These are phyloP conservation scores for Anomalospiza imberbis DNA, from an alignment of 2,797 vertebrate species.

Conservation along the genomic window DNA sequence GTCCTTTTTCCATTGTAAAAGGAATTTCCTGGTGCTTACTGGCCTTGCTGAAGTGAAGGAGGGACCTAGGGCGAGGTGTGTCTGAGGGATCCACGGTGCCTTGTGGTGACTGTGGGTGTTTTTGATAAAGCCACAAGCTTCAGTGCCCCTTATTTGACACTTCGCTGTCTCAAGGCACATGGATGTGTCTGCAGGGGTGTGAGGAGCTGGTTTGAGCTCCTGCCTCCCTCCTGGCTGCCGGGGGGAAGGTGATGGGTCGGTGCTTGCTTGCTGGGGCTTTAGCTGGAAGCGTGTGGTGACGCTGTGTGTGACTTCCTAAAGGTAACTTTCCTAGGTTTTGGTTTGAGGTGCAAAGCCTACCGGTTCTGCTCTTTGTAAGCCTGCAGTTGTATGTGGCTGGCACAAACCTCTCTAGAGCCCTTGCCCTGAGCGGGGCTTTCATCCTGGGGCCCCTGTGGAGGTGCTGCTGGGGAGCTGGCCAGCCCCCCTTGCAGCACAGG, in stretches of 20 bases:
- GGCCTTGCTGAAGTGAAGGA: not conserved
- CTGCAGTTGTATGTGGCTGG: rapidly evolving
- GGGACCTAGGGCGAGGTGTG: no score
- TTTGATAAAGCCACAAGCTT: not conserved
- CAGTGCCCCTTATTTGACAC: no score
- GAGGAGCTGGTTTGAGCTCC: not conserved
- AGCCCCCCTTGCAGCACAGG: not conserved
- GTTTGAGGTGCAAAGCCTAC: not conserved
- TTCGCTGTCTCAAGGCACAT: not conserved
- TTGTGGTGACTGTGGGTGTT: not conserved
- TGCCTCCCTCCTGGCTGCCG: rapidly evolving
- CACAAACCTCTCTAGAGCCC: no score
- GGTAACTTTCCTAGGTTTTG: not conserved
- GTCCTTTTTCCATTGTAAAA: not conserved
- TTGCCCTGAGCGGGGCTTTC: rapidly evolving
- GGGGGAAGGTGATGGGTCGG: rapidly evolving
- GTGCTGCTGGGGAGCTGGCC: not conserved
- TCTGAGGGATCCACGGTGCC: not conserved
- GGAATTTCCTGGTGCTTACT: not conserved
- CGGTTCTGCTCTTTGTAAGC: not conserved
- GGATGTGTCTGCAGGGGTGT: not conserved
- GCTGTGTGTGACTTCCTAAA: not conserved
- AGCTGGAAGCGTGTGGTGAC: rapidly evolving
- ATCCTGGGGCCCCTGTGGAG: not conserved
- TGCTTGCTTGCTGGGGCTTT: not conserved